Evolutionary conservation across 1,140 invertebrate species (phyloP).

Genomic region (Melipona quadrifasciata): DNA sequence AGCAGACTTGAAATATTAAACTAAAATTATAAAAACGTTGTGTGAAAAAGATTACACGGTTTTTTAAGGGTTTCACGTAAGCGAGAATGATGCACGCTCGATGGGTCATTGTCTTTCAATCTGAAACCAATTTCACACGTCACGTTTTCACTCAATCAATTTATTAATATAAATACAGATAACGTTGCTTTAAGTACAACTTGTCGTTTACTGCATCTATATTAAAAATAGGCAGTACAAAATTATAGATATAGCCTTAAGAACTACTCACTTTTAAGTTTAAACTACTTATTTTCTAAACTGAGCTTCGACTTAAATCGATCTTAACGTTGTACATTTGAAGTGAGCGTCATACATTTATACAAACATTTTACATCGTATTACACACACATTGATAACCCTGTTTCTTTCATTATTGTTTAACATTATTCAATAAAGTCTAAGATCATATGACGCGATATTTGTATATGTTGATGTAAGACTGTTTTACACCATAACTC

Average conservation of each 20-base stretch:
- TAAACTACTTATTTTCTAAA: constrained; percentile 2
- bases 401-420: background rate
- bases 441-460: constrained; percentile 66
- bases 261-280: background rate
- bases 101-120: constrained; percentile 42
- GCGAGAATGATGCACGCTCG: background rate
- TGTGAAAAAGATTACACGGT: background rate
- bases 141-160: background rate
- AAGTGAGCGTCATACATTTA: background rate
- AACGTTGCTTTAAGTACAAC: background rate
- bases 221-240: constrained; percentile 13
- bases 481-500: constrained; percentile 70
- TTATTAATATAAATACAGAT: background rate
- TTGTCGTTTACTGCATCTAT: background rate
- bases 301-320: constrained; percentile 1
- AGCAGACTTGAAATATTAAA: constrained; percentile 20
- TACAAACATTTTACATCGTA: background rate
- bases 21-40: constrained; percentile 5
- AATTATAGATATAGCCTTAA: background rate
- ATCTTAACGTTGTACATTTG: background rate
- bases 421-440: too few relatives aligned
- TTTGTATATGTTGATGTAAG: constrained; percentile 74
- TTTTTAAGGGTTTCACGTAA: constrained; percentile 10
- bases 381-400: background rate
- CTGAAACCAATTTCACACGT: constrained; percentile 16